Base-by-base conservation (phyloP, 2,113 vertebrate genomes). In the Quiscalus mexicanus region DNA sequence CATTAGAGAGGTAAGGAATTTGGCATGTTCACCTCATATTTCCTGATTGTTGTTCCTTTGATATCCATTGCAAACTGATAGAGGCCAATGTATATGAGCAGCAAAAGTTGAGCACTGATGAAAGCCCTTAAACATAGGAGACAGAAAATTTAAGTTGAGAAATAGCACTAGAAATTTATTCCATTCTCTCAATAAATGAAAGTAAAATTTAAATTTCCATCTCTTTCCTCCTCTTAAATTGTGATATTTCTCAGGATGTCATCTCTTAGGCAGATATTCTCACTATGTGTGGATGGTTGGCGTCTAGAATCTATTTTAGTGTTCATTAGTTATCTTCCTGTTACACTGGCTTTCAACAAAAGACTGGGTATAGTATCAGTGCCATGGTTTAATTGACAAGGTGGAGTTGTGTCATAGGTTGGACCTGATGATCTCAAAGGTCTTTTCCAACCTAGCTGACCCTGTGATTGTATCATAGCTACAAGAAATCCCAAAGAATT, bases 1-100 rank as follows among this genome's bases (percentile, higher is more conserved):
- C 97, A 99, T 99, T 88, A 99, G 99, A 97, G 99, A 99, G 99
- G 99, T 99, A 98, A 97, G 97, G 45, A 67, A 30, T 59, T 94
- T 52, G 56, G 30, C 16, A 30, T 18, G 2, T 6, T 55, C 5
- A 15, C n/a, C 16, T 78, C 37, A 3, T 49, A 4, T 75, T 84
- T 84, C 37, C 62, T 52, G 55, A 30, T 55, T 49, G 11, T 25
- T 82, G 1, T 49, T 62, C 55, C 60, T 58, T 6, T 67, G 59
- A 37, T 58, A 44, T 15, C 28, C 1, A 1, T 5, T 56, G 17
- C 19, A 63, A 80, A 52, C 35, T 52, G 33, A 39, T 5, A 33
- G 37, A 64, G 41, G 25, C 16, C 28, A n/a, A 8, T 21, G 15
- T 49, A 45, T 55, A 17, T 4, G 3, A 18, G 12, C 49, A 76